Percentiles rank a stretch among this genome's conserved stretches.
Evolutionary conservation across 1,140 invertebrate species (phyloP).

Genomic region (Carcinoscorpius rotundicauda): DNA sequence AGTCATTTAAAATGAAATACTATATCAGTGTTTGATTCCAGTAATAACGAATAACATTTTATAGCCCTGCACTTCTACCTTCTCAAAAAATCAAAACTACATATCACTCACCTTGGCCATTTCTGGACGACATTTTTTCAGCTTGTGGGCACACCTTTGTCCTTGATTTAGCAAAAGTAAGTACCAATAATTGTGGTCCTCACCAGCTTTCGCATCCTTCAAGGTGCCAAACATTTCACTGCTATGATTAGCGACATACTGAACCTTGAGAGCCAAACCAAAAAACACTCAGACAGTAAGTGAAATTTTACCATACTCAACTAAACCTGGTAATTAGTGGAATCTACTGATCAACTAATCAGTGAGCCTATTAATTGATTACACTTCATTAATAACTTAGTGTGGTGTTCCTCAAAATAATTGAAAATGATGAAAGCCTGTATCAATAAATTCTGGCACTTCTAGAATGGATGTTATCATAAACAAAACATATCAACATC

Average conservation of each 20-base stretch:
- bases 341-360: no score
- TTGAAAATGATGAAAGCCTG: neutral
- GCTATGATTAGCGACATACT: constrained; percentile 42
- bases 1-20: no score
- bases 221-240: constrained; percentile 32
- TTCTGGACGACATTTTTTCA: constrained; percentile 46
- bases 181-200: constrained; percentile 41
- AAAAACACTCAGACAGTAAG: neutral
- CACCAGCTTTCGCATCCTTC: constrained; percentile 40
- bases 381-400: neutral
- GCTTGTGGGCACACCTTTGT: constrained; percentile 40
- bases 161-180: constrained; percentile 44
- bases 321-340: no score
- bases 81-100: no score
- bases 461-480: neutral
- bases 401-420: neutral
- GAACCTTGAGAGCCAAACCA: constrained; percentile 37
- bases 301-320: neutral
- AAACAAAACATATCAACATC: neutral
- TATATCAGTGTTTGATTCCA: no score
- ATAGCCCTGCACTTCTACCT: no score
- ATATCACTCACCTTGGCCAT: constrained; percentile 41
- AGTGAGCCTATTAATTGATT: no score
- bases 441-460: neutral
- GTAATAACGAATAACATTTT: no score